phyloP scores from a whole-genome alignment of 2,113 vertebrate genomes.

The Plotosus lineatus region DNA sequence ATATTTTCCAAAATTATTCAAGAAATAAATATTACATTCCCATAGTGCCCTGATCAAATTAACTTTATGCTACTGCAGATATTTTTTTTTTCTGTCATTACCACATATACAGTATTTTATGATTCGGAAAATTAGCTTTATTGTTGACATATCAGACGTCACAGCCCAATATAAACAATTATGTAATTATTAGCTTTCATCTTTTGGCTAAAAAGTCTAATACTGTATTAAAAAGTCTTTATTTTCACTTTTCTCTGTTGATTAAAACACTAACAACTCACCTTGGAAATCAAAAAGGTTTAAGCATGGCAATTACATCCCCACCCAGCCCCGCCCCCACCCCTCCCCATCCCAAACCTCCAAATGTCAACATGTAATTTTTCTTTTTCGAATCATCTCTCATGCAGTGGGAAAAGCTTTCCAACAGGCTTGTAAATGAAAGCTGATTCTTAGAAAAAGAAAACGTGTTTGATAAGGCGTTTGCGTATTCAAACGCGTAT shows the following conservation, averaged over 20 bases:
- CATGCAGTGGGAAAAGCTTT: constrained; percentile 16
- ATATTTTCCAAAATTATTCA: not conserved
- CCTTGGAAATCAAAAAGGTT: constrained; percentile 36
- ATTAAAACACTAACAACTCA: constrained; percentile 45
- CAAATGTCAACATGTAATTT: not conserved
- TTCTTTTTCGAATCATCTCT: constrained; percentile 7
- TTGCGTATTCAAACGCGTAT: constrained; percentile 21
- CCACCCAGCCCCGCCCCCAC: not conserved
- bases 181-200: constrained; percentile 9
- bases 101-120: not conserved
- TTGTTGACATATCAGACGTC: not conserved
- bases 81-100: not conserved
- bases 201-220: too few relatives aligned
- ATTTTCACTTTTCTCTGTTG: too few relatives aligned
- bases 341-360: too few relatives aligned
- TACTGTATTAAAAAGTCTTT: too few relatives aligned
- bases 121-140: not conserved
- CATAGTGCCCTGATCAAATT: not conserved
- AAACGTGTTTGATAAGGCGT: constrained; percentile 23
- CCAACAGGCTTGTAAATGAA: constrained; percentile 9
- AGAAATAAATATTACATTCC: not conserved
- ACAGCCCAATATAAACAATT: constrained; percentile 25
- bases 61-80: not conserved
- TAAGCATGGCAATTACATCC: constrained; percentile 20
- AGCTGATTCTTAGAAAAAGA: constrained; percentile 26